A percentile compares a stretch with the other conserved stretches of the same genome.
phyloP scores from a whole-genome alignment of 2,888 invertebrate genomes.

The Drosophila sordidula region DNA sequence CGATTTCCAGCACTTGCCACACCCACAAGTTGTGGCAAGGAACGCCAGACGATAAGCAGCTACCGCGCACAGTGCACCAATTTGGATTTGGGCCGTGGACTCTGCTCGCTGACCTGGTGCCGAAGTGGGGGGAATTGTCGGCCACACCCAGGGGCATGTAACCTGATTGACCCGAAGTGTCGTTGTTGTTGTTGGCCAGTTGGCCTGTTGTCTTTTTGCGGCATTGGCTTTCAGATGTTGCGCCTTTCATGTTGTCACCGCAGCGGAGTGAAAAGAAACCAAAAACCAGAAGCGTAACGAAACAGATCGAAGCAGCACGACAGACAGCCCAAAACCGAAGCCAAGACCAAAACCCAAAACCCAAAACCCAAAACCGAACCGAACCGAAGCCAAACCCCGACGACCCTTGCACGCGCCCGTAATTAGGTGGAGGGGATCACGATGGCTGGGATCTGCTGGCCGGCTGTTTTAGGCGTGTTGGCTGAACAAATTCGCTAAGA shows the following conservation, averaged over 20 bases:
- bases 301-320: constrained; percentile 78
- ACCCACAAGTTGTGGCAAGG: not conserved
- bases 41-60: constrained; percentile 2
- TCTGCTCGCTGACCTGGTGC: constrained; percentile 1
- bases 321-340: constrained; percentile 43
- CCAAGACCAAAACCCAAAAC: constrained; percentile 20
- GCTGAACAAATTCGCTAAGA: constrained; percentile 83
- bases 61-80: not conserved
- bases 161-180: constrained; percentile 64
- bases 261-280: constrained; percentile 71
- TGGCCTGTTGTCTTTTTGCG: constrained; percentile 46
- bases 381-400: constrained; percentile 34
- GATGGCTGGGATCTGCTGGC: constrained; percentile 8
- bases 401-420: constrained; percentile 78
- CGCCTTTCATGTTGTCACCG: constrained; percentile 74
- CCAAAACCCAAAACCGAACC: constrained; percentile 12
- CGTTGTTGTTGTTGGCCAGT: constrained; percentile 11
- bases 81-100: constrained; percentile 5
- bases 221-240: constrained; percentile 70
- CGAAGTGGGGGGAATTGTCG: not conserved
- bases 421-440: constrained; percentile 70
- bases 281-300: constrained; percentile 84
- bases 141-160: constrained; percentile 42
- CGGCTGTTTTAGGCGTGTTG: constrained; percentile 78
- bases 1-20: not conserved